Evolutionary conservation across 2,888 invertebrate species (phyloP).

Genomic region (Busseola fusca): DNA sequence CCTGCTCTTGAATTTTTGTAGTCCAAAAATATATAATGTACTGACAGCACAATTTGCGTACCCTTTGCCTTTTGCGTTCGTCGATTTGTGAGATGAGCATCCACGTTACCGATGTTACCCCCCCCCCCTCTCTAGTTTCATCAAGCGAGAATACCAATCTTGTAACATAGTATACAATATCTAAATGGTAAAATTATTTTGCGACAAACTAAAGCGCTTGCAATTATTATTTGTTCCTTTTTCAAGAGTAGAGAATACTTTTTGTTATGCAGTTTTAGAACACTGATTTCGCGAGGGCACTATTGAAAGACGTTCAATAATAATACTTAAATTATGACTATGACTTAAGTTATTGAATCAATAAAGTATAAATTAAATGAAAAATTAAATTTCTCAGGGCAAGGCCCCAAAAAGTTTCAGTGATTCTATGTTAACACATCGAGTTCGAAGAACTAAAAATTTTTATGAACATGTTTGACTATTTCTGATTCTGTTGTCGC

Average conservation of each 20-base stretch:
- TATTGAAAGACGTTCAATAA: conserved; percentile 34
- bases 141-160: conserved; percentile 10
- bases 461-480: conserved; percentile 64
- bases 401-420: conserved; percentile 66
- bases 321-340: conserved; percentile 45
- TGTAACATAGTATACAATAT: conserved; percentile 16
- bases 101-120: conserved; percentile 9
- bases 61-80: conserved; percentile 23
- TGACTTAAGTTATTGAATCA: conserved; percentile 60
- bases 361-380: conserved; percentile 46
- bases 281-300: conserved; percentile 31
- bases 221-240: conserved; percentile 18
- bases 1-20: not conserved
- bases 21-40: not conserved
- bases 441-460: conserved; percentile 79
- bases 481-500: conserved; percentile 70
- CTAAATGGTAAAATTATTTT: conserved; percentile 33
- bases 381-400: conserved; percentile 67
- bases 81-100: conserved; percentile 6
- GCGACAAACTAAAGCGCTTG: conserved; percentile 32
- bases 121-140: conserved; percentile 10
- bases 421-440: conserved; percentile 69
- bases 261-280: conserved; percentile 25
- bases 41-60: conserved; percentile 9
- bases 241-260: conserved; percentile 26